phyloP scores from a whole-genome alignment of 2,797 vertebrate species.

The Lagorchestes hirsutus region DNA sequence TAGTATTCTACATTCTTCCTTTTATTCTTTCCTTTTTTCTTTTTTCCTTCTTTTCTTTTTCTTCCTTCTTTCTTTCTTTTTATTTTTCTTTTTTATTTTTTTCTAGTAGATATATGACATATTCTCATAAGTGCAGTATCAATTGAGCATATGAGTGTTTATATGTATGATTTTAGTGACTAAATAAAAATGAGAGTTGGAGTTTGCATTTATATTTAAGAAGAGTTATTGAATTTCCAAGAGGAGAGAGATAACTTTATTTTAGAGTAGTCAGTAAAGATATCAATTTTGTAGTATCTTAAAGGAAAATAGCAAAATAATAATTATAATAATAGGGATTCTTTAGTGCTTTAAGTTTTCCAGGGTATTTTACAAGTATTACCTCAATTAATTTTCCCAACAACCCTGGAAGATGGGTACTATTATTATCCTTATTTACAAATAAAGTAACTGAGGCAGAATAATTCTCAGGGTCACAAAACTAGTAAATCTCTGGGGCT shows the following conservation, averaged over 20 bases:
- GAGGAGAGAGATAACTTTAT: not conserved
- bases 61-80: conserved; percentile 35
- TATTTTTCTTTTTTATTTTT: not conserved
- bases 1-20: conserved; percentile 40
- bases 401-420: not conserved
- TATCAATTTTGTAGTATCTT: not conserved
- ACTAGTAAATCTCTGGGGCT: not conserved
- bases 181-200: not conserved
- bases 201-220: not conserved
- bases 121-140: not conserved
- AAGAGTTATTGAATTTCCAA: not conserved
- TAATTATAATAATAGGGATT: not conserved
- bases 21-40: not conserved
- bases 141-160: not conserved
- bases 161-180: not conserved
- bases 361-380: not conserved
- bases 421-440: not conserved
- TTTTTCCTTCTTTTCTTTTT: conserved; percentile 4
- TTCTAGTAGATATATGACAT: not conserved
- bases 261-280: not conserved
- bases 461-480: not conserved
- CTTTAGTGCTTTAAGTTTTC: not conserved
- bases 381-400: not conserved
- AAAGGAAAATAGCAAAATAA: not conserved
- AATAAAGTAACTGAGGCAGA: not conserved